These are phyloP conservation scores for Amyelois transitella DNA, from an alignment of 1,140 invertebrate species.

Conservation along the genomic window DNA sequence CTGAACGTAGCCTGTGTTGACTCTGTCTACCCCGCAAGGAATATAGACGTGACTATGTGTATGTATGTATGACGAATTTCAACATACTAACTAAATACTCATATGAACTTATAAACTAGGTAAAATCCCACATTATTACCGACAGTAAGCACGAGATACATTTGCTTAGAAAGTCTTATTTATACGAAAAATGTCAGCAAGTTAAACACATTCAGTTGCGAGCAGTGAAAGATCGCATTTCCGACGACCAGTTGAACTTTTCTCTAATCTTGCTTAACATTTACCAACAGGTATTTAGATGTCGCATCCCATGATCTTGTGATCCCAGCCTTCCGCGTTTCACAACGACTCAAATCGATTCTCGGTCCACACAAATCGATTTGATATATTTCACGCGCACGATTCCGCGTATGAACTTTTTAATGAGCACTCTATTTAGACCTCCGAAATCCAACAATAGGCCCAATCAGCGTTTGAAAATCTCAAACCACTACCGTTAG, in stretches of 20 bases:
- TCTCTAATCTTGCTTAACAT: background rate
- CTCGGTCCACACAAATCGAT: slow-evolving; percentile 4
- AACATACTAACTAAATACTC: no score
- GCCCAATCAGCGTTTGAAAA: slow-evolving; percentile 50
- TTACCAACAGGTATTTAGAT: background rate
- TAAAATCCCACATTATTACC: background rate
- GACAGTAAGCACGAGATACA: background rate
- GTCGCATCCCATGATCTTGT: background rate
- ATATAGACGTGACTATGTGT: no score
- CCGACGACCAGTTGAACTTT: background rate
- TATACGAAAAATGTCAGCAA: background rate
- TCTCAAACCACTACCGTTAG: slow-evolving; percentile 60
- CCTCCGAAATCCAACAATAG: slow-evolving; percentile 46
- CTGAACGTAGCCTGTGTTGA: no score
- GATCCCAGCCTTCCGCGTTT: slow-evolving; percentile 3
- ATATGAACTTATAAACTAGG: no score
- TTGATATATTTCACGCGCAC: slow-evolving; percentile 12
- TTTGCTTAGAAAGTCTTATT: background rate
- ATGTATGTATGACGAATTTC: no score
- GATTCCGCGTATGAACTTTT: slow-evolving; percentile 14
- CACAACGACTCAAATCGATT: slow-evolving; percentile 7
- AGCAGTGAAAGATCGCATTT: background rate
- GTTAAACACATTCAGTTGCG: background rate
- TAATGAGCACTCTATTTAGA: slow-evolving; percentile 51
- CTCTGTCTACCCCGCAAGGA: no score